Evolutionary conservation across 2,888 invertebrate genomes (phyloP).

Genomic region (Diaperis boleti): DNA sequence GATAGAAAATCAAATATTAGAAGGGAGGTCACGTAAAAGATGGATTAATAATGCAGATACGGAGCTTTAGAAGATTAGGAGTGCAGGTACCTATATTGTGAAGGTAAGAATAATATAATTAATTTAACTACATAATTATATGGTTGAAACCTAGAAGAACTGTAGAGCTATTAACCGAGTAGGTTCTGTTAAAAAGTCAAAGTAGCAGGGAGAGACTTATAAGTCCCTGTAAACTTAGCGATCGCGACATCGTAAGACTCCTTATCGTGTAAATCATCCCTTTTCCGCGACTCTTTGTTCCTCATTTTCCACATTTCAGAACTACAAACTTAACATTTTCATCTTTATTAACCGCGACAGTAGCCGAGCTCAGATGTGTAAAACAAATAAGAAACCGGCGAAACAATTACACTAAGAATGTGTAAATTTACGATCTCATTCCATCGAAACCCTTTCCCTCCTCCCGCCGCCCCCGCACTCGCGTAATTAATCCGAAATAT

Average conservation of each 20-base stretch:
- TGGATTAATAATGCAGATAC: too few species aligned
- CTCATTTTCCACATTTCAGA: background rate
- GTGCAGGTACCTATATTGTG: too few species aligned
- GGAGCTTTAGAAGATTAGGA: too few species aligned
- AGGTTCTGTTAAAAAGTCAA: too few species aligned
- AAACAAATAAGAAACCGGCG: conserved; percentile 25
- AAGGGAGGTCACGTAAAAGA: too few species aligned
- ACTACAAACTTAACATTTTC: background rate
- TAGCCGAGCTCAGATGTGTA: conserved; percentile 21
- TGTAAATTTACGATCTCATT: conserved; percentile 31
- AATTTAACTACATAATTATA: too few species aligned
- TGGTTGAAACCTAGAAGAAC: too few species aligned
- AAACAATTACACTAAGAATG: conserved; percentile 34
- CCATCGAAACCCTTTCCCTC: background rate
- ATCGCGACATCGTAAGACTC: background rate
- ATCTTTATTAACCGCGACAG: background rate
- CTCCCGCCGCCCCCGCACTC: conserved; percentile 6
- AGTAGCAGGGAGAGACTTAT: too few species aligned
- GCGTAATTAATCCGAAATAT: conserved; percentile 57
- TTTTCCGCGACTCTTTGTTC: background rate
- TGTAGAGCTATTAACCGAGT: too few species aligned
- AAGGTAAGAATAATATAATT: too few species aligned
- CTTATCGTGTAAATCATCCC: background rate
- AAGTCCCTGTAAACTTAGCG: too few species aligned
- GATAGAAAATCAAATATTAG: too few species aligned